phyloP scores from a whole-genome alignment of 2,797 vertebrate genomes.

The Esox lucius region DNA sequence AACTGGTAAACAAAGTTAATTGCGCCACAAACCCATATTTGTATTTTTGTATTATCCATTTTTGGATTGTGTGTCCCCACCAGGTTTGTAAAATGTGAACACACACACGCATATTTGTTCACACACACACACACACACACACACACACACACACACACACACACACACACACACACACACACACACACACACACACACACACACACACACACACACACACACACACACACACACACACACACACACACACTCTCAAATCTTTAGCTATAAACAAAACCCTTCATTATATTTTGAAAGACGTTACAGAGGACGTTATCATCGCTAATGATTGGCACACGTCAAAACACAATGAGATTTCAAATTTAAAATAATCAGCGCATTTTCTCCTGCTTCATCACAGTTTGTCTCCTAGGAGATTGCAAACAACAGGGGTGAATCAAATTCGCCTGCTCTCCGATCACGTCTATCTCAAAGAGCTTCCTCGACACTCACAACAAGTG shows the following conservation, averaged over 20 bases:
- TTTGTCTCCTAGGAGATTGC: not conserved
- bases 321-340: not conserved
- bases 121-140: not conserved
- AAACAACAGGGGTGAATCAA: not conserved
- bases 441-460: not conserved
- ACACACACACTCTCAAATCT: not conserved
- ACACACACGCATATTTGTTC: not conserved
- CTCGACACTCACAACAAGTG: not conserved
- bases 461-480: not conserved
- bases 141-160: not conserved
- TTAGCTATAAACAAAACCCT: too few relatives aligned
- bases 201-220: not conserved
- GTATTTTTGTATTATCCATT: too few relatives aligned
- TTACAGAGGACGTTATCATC: not conserved
- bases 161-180: conserved; percentile 1
- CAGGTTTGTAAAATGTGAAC: not conserved
- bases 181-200: not conserved
- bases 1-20: conserved; percentile 33
- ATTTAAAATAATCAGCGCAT: not conserved
- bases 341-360: not conserved
- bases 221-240: not conserved
- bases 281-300: not conserved
- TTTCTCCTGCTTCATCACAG: not conserved
- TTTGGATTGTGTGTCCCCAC: too few relatives aligned
- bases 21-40: not conserved